These are phyloP conservation scores for Trichopoda pennipes DNA, from an alignment of 2,888 invertebrate species.

Conservation along the genomic window DNA sequence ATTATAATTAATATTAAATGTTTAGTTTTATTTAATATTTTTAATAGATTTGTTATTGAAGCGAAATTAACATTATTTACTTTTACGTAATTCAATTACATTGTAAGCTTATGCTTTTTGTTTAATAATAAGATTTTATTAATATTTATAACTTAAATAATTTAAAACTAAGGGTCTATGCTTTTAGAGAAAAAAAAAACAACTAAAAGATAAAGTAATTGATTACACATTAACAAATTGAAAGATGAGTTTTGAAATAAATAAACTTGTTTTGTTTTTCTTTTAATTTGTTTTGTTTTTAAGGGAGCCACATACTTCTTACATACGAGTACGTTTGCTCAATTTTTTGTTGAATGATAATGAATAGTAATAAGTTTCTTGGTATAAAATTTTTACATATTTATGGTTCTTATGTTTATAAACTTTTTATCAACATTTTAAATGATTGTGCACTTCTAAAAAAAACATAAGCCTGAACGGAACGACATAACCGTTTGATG, in stretches of 20 bases:
- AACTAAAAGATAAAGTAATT: conserved; percentile 21
- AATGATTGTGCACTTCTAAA: conserved; percentile 33
- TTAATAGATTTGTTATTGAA: conserved; percentile 38
- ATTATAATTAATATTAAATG: conserved; percentile 15
- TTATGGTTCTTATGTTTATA: neutral
- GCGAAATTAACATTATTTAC: conserved; percentile 65
- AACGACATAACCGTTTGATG: neutral
- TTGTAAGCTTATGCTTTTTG: conserved; percentile 44
- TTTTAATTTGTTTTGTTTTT: neutral
- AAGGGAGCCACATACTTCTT: conserved; percentile 1
- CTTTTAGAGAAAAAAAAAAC: conserved; percentile 44
- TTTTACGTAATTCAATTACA: conserved; percentile 72
- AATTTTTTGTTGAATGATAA: neutral
- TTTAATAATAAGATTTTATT: conserved; percentile 55
- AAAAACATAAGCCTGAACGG: neutral
- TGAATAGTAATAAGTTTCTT: neutral
- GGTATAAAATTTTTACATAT: conserved; percentile 2
- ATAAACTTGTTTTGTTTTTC: conserved; percentile 12
- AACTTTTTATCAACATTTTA: neutral
- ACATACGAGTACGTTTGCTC: conserved; percentile 19
- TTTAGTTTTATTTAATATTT: conserved; percentile 22
- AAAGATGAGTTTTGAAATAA: conserved; percentile 40
- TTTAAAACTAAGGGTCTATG: conserved; percentile 52
- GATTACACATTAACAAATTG: conserved; percentile 50
- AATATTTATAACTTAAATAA: conserved; percentile 61